phyloP scores from a whole-genome alignment of 2,888 invertebrate genomes.

The Trachelus tabidus region DNA sequence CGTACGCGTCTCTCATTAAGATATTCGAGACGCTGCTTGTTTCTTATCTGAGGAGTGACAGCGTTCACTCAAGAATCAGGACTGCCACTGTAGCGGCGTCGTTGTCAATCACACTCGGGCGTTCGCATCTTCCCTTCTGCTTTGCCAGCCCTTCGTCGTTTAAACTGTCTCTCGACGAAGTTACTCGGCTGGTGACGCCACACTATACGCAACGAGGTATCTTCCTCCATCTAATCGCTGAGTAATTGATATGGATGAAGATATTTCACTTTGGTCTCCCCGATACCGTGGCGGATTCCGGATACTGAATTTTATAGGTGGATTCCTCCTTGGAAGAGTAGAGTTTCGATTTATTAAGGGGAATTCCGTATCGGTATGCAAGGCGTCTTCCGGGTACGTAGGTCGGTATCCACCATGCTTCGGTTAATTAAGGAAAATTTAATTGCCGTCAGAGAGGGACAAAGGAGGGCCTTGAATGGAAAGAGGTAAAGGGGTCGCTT shows the following conservation, averaged over 20 bases:
- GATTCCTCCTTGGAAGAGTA: background rate
- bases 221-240: slow-evolving; percentile 64
- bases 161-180: slow-evolving; percentile 34
- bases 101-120: slow-evolving; percentile 61
- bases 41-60: slow-evolving; percentile 63
- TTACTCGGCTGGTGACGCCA: slow-evolving; percentile 23
- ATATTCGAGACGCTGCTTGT: slow-evolving; percentile 51
- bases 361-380: background rate
- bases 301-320: background rate
- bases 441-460: background rate
- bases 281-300: slow-evolving; percentile 13
- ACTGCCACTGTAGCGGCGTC: slow-evolving; percentile 49
- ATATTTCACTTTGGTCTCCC: slow-evolving; percentile 49
- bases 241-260: slow-evolving; percentile 66
- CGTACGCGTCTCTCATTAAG: slow-evolving; percentile 56
- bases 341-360: background rate
- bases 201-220: slow-evolving; percentile 28
- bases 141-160: slow-evolving; percentile 26
- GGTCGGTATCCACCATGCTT: background rate
- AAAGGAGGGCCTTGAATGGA: background rate
- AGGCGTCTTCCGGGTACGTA: background rate
- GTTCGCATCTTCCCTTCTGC: slow-evolving; percentile 20
- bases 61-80: slow-evolving; percentile 64
- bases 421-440: slow-evolving; percentile 5
- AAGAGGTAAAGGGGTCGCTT: slow-evolving; percentile 18